Percentiles rank a stretch among this genome's conserved stretches.
These are phyloP conservation scores for Epinotia brunnichana DNA, from an alignment of 2,888 invertebrate genomes.

Conservation along the genomic window DNA sequence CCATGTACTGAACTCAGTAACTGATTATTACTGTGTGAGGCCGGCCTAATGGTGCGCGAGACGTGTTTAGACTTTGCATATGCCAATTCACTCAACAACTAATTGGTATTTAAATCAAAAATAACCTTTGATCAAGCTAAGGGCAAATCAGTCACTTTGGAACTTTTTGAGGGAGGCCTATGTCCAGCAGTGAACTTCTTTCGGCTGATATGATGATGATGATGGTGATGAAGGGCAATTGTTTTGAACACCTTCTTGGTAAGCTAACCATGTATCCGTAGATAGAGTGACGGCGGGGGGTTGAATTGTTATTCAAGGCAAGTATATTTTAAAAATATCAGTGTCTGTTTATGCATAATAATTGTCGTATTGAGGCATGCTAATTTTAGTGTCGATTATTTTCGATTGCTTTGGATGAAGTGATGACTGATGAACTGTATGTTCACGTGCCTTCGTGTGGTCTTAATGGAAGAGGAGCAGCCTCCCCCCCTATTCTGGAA, in stretches of 20 bases:
- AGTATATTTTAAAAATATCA: background rate
- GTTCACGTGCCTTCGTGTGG: too few relatives aligned
- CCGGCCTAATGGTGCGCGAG: background rate
- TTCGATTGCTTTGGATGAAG: background rate
- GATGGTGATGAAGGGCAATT: too few relatives aligned
- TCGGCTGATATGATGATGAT: too few relatives aligned
- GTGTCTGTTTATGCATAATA: background rate
- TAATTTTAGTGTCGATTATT: background rate
- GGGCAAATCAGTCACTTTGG: too few relatives aligned
- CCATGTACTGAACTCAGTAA: too few relatives aligned
- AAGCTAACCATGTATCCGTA: constrained; percentile 13
- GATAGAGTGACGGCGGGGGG: background rate
- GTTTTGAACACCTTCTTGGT: background rate
- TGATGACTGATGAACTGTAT: background rate
- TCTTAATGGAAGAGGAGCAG: too few relatives aligned
- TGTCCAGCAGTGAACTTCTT: too few relatives aligned
- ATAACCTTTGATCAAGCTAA: background rate
- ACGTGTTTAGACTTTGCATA: constrained; percentile 7
- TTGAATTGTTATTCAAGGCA: background rate
- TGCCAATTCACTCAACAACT: background rate
- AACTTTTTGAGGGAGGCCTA: too few relatives aligned
- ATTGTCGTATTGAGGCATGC: background rate
- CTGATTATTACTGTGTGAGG: too few relatives aligned
- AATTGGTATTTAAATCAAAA: background rate
- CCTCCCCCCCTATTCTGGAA: too few relatives aligned